Evolutionary conservation across 2,797 vertebrate genomes (phyloP).

Genomic region (Pagetopsis macropterus): DNA sequence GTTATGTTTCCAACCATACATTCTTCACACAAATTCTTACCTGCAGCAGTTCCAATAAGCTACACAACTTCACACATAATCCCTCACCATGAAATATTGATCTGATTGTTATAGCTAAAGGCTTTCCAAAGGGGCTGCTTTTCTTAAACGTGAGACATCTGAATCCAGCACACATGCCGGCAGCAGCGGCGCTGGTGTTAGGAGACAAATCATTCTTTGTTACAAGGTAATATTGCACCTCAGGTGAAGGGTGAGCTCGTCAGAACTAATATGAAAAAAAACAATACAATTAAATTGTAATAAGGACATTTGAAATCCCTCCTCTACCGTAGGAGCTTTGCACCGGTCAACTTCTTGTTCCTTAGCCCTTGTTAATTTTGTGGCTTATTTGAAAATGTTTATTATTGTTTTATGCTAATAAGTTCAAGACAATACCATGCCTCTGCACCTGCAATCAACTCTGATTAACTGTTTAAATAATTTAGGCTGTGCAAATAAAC

Average conservation of each 20-base stretch:
- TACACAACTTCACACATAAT: neutral
- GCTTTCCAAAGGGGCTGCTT: conserved; percentile 1
- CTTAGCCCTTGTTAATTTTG: neutral
- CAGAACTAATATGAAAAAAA: neutral
- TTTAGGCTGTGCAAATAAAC: neutral
- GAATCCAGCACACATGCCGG: neutral
- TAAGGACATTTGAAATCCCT: neutral
- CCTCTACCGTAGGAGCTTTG: neutral
- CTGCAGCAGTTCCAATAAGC: neutral
- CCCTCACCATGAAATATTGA: conserved; percentile 3
- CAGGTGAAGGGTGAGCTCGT: neutral
- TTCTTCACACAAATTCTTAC: neutral
- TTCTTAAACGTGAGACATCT: conserved; percentile 4
- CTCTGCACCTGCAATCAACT: neutral
- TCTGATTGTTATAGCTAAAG: conserved; percentile 5
- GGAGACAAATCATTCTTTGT: neutral
- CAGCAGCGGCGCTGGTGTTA: neutral
- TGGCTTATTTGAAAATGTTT: neutral
- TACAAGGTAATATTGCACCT: neutral
- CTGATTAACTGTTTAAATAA: neutral
- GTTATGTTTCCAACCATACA: conserved; percentile 3
- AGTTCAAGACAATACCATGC: neutral
- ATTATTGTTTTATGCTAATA: neutral
- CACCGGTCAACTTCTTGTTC: neutral
- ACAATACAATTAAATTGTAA: neutral